Evolutionary conservation across 1,140 invertebrate genomes (phyloP).

Genomic region (Drosophila tsacasi): DNA sequence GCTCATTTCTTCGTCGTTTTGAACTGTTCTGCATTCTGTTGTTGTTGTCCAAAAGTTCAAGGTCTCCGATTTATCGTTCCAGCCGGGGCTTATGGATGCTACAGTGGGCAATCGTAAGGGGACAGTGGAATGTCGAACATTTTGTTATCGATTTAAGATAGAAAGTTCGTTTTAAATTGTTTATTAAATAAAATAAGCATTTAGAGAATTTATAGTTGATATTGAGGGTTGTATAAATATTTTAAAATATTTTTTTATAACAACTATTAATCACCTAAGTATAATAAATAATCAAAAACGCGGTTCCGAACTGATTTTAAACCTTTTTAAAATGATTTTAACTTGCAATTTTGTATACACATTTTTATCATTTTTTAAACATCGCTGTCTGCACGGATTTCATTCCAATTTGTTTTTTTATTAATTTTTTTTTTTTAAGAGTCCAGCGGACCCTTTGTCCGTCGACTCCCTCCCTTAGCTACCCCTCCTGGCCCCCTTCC

Average conservation of each 20-base stretch:
- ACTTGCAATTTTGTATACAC: not conserved
- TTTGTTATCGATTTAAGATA: not conserved
- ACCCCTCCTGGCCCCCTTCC: constrained; percentile 25
- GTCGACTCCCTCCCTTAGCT: constrained; percentile 13
- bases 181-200: too few relatives aligned
- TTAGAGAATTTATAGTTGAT: not conserved
- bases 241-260: not conserved
- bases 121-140: not conserved
- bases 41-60: constrained; percentile 71
- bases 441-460: constrained; percentile 56
- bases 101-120: constrained; percentile 4
- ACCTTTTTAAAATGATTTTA: not conserved
- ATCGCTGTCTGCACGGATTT: constrained; percentile 52
- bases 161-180: not conserved
- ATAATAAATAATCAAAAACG: not conserved
- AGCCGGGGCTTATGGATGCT: constrained; percentile 6
- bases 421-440: constrained; percentile 36
- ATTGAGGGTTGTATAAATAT: not conserved
- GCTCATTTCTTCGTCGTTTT: constrained; percentile 12
- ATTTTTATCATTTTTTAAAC: not conserved
- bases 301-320: not conserved
- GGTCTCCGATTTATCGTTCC: constrained; percentile 59
- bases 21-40: constrained; percentile 41
- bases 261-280: not conserved
- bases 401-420: constrained; percentile 50